A percentile compares a stretch with the other conserved stretches of the same genome.
Conservation (phyloP, 1,140 invertebrate species). For the Bactericera cockerelli region DNA sequence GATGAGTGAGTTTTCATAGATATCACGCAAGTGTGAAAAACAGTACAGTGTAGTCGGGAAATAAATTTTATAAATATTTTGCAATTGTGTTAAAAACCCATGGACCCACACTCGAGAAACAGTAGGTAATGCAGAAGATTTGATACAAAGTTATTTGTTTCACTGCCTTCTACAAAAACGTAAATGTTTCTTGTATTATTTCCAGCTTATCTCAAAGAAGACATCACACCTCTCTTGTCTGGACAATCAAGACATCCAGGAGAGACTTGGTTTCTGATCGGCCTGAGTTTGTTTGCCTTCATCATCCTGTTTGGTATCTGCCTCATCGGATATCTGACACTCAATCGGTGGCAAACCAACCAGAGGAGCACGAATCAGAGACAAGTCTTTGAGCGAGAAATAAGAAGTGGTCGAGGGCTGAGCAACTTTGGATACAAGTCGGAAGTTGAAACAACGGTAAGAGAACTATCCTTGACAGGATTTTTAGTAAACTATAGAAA, state of each 20-base stretch:
- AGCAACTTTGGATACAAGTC: constrained; percentile 1
- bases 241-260: constrained; percentile 28
- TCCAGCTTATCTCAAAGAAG: constrained; percentile 48
- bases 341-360: background rate
- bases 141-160: too few species aligned
- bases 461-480: too few species aligned
- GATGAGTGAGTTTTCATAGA: too few species aligned
- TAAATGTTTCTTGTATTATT: constrained; percentile 16
- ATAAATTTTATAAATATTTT: too few species aligned
- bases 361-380: constrained; percentile 16
- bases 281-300: constrained; percentile 40
- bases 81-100: too few species aligned
- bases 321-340: background rate
- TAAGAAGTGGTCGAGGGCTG: constrained; percentile 5
- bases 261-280: constrained; percentile 45
- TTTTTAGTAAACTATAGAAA: too few species aligned
- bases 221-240: background rate
- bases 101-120: too few species aligned
- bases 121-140: too few species aligned
- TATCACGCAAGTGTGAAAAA: too few species aligned
- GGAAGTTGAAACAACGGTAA: constrained; percentile 4
- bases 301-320: constrained; percentile 44
- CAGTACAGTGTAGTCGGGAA: too few species aligned
- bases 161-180: background rate
- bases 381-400: constrained; percentile 19